A percentile compares a stretch with the other conserved stretches of the same genome.
These are phyloP conservation scores for Ichneumoninae sp. DNA, from an alignment of 2,888 invertebrate species.

Conservation along the genomic window DNA sequence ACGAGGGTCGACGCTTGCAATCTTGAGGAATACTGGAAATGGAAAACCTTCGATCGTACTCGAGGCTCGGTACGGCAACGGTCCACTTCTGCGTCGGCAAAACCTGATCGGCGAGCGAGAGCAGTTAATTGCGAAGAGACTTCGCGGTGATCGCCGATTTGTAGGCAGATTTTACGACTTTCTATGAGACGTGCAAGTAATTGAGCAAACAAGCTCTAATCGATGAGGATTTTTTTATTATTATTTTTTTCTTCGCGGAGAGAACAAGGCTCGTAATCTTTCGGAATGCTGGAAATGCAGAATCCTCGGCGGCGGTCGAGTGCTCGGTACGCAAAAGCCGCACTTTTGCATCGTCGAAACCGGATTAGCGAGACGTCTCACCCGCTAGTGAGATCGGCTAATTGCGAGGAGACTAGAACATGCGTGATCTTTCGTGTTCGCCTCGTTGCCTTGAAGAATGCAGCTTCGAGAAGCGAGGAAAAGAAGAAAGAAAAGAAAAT, in stretches of 20 bases:
- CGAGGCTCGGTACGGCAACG: background rate
- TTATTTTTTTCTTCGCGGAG: background rate
- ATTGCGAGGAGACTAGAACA: conserved; percentile 7
- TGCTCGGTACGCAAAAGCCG: background rate
- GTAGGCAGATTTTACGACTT: background rate
- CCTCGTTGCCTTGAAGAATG: background rate
- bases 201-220: background rate
- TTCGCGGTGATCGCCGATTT: background rate
- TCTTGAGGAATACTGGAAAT: background rate
- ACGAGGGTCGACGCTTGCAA: too few species aligned
- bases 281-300: background rate
- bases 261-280: background rate
- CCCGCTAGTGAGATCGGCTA: background rate
- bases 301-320: background rate
- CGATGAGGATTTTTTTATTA: background rate
- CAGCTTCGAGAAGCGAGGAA: background rate
- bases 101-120: background rate
- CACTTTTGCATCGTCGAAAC: background rate
- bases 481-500: conserved; percentile 19
- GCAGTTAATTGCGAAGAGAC: background rate
- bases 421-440: background rate
- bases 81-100: background rate
- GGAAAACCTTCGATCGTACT: background rate
- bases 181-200: background rate
- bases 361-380: background rate